Percentiles rank a stretch among this genome's conserved stretches.
Conservation (phyloP, 2,113 vertebrate species). For the Leptodactylus fuscus region DNA sequence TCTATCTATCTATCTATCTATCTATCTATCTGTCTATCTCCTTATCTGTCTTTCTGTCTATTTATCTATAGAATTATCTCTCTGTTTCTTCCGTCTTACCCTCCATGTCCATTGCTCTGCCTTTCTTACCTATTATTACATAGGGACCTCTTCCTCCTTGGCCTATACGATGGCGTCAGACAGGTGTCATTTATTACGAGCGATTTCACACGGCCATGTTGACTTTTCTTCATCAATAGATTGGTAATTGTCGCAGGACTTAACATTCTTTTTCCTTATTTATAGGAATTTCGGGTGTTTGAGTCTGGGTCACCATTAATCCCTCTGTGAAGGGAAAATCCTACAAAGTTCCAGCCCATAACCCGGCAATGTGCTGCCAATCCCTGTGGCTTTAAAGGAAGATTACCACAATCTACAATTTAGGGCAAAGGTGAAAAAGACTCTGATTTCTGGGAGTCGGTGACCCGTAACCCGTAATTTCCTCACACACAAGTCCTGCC, state of each 20-base stretch:
- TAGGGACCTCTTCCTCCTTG: not conserved
- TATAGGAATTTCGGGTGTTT: constrained; percentile 27
- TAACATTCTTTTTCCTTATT: not conserved
- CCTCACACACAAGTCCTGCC: constrained; percentile 16
- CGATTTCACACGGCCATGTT: not conserved
- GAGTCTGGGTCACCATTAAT: constrained; percentile 46
- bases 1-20: too few species aligned
- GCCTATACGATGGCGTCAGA: not conserved
- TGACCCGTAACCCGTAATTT: constrained; percentile 55
- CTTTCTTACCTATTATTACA: too few species aligned
- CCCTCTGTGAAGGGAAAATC: constrained; percentile 38
- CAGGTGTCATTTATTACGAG: not conserved
- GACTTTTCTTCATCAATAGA: not conserved
- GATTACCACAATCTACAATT: constrained; percentile 46
- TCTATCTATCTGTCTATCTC: too few species aligned
- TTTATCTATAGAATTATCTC: too few species aligned
- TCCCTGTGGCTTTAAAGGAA: constrained; percentile 43
- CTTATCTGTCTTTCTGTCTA: too few species aligned
- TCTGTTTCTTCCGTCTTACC: too few species aligned
- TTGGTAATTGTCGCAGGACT: constrained; percentile 18
- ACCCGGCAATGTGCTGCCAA: constrained; percentile 37
- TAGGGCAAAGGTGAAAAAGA: constrained; percentile 34
- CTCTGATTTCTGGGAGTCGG: constrained; percentile 37
- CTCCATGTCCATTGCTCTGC: too few species aligned
- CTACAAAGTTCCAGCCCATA: constrained; percentile 23